Conservation (phyloP, 2,888 invertebrate species). For the Rhaphigaster nebulosa region DNA sequence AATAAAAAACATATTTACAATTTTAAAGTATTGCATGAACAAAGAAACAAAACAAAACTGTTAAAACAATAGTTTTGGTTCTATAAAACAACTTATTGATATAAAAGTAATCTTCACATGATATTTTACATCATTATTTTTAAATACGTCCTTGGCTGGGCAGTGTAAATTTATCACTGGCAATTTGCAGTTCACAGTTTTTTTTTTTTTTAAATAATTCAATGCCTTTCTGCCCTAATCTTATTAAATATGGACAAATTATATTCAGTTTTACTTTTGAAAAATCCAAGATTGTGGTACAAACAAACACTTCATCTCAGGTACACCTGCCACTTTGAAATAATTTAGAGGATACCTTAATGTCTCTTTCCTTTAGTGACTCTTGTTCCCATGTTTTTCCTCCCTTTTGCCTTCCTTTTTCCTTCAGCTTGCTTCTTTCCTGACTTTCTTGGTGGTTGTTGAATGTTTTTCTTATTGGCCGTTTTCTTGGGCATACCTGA, state of each 20-base stretch:
- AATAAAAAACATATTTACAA: not conserved
- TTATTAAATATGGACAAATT: not conserved
- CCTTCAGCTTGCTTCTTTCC: not conserved
- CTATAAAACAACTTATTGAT: not conserved
- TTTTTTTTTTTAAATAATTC: not conserved
- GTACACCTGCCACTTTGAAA: not conserved
- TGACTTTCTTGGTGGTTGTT: not conserved
- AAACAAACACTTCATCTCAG: too few relatives aligned
- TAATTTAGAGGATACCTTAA: not conserved
- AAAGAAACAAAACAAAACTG: not conserved
- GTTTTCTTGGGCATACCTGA: conserved; percentile 11
- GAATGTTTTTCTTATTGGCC: conserved; percentile 4
- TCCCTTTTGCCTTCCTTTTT: conserved; percentile 32
- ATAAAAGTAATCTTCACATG: not conserved
- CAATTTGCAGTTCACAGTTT: not conserved
- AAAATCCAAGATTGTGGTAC: not conserved
- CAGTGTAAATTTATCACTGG: not conserved
- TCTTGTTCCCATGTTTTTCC: conserved; percentile 33
- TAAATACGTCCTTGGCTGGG: not conserved
- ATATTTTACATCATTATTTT: not conserved
- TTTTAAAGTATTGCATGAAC: not conserved
- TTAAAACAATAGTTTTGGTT: not conserved
- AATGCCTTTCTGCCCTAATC: not conserved
- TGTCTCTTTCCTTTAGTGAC: conserved; percentile 51
- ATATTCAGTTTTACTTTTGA: not conserved